phyloP scores from a whole-genome alignment of 2,888 invertebrate genomes.

The Endotricha flammealis region DNA sequence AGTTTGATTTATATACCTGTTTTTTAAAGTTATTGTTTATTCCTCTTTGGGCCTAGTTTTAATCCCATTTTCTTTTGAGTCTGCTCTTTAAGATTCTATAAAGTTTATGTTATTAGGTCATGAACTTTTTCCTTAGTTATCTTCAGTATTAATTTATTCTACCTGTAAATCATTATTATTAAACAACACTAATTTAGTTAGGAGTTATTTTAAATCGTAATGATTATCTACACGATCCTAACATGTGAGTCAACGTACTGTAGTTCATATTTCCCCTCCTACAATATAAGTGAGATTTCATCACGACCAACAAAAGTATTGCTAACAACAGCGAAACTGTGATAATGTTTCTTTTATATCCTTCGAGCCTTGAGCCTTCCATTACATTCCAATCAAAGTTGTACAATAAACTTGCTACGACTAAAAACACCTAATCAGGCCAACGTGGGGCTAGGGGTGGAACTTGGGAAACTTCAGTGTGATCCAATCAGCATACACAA shows the following conservation, averaged over 20 bases:
- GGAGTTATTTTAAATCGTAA: too few relatives aligned
- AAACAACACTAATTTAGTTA: too few relatives aligned
- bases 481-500: constrained; percentile 52
- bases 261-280: neutral
- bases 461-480: constrained; percentile 32
- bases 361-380: constrained; percentile 29
- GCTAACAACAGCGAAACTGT: constrained; percentile 30
- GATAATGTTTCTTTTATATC: constrained; percentile 38
- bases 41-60: too few relatives aligned
- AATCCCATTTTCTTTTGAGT: too few relatives aligned
- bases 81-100: too few relatives aligned
- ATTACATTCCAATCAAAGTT: constrained; percentile 62
- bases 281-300: constrained; percentile 17
- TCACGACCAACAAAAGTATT: constrained; percentile 32
- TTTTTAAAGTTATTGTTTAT: too few relatives aligned
- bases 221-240: too few relatives aligned
- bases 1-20: neutral
- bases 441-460: constrained; percentile 23
- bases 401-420: constrained; percentile 47
- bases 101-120: too few relatives aligned
- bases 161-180: too few relatives aligned
- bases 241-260: too few relatives aligned
- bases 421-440: constrained; percentile 53
- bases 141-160: too few relatives aligned
- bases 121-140: too few relatives aligned